Percentiles rank a stretch among this genome's conserved stretches.
Evolutionary conservation across 1,140 invertebrate genomes (phyloP).

Genomic region (Semibalanus balanoides): DNA sequence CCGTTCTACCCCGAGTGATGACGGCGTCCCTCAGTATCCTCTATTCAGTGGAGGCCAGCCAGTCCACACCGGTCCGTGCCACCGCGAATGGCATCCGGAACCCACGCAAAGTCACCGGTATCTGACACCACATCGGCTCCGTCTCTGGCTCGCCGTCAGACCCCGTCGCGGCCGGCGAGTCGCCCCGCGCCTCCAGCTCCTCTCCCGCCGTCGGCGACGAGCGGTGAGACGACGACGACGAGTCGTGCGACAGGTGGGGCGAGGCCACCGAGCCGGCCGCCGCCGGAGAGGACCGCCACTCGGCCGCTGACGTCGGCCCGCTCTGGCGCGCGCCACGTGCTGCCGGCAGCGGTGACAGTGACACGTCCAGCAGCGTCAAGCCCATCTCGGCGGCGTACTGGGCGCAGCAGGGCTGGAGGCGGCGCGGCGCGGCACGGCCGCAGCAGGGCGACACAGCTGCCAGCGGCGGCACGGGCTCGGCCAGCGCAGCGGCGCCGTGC

Average conservation of each 20-base stretch:
- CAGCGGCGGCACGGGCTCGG: too few relatives aligned
- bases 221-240: neutral
- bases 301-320: too few relatives aligned
- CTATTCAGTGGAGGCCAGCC: neutral
- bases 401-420: neutral
- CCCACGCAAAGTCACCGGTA: neutral
- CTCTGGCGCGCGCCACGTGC: too few relatives aligned
- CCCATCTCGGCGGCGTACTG: neutral
- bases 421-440: too few relatives aligned
- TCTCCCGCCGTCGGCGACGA: neutral
- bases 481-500: neutral
- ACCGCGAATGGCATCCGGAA: neutral
- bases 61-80: neutral
- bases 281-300: too few relatives aligned
- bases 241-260: neutral
- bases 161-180: neutral
- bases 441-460: neutral
- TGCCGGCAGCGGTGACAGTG: neutral
- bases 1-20: too few relatives aligned
- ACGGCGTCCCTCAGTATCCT: too few relatives aligned
- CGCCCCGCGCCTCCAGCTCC: neutral
- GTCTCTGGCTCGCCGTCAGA: neutral
- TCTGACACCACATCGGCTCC: neutral
- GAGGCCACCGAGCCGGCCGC: too few relatives aligned
- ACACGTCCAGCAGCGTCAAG: neutral